Conservation (phyloP, 2,113 vertebrate genomes). For the Ginglymostoma cirratum region DNA sequence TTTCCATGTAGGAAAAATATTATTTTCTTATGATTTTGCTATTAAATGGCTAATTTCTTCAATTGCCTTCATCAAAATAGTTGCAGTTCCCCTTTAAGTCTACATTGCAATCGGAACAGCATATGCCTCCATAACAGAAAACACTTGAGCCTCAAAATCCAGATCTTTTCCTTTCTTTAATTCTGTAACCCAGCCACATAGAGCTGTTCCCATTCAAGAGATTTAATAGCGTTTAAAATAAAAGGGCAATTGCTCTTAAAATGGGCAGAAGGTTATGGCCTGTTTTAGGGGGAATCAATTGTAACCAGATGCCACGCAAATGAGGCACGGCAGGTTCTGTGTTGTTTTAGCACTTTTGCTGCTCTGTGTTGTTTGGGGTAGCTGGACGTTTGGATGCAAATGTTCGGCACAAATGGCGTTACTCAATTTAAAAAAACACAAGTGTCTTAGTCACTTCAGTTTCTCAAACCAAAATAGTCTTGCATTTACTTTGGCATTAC, state of each 20-base stretch:
- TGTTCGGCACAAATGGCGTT: not conserved
- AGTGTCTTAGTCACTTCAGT: not conserved
- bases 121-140: not conserved
- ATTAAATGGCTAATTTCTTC: not conserved
- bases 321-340: slow-evolving; percentile 30
- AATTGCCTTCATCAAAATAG: not conserved
- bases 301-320: slow-evolving; percentile 32
- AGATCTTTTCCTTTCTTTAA: not conserved
- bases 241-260: slow-evolving; percentile 25
- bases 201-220: not conserved
- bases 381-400: slow-evolving; percentile 3
- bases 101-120: not conserved
- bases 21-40: not conserved
- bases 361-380: not conserved
- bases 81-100: not conserved
- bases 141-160: not conserved
- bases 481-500: not conserved
- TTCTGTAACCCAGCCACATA: not conserved
- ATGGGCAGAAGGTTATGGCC: slow-evolving; percentile 21
- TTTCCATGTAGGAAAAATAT: not conserved
- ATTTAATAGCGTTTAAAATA: slow-evolving; percentile 23
- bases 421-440: not conserved
- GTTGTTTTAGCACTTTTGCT: slow-evolving; percentile 21
- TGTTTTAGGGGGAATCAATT: slow-evolving; percentile 35
- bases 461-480: not conserved